Conservation (phyloP, 2,113 vertebrate species). For the Bubo bubo region DNA sequence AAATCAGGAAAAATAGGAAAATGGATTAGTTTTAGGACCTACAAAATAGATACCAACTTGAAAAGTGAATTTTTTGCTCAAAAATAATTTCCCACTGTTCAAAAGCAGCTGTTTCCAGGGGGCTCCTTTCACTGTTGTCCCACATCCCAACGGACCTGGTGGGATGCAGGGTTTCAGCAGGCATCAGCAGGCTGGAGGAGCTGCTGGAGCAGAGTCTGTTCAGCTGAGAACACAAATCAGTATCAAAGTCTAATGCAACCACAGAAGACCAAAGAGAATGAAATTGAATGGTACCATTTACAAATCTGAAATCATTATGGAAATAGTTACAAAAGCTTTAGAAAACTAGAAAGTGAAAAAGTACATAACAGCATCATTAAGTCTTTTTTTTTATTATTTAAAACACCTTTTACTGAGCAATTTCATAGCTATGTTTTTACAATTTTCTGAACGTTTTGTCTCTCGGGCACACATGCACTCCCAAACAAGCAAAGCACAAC, state of each 20-base stretch:
- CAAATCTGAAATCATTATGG: not conserved
- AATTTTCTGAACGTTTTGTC: accelerated
- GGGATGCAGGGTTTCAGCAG: not conserved
- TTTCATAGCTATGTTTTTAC: not conserved
- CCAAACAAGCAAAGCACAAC: not conserved
- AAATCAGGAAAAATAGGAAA: not conserved
- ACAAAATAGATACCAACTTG: not conserved
- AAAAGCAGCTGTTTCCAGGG: not conserved
- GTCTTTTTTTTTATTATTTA: not conserved
- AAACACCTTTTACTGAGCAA: not conserved
- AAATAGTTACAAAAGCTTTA: not conserved
- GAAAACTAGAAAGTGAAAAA: not conserved
- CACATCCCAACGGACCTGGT: not conserved
- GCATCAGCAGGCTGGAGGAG: not conserved
- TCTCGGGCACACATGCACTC: accelerated
- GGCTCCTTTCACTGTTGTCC: not conserved
- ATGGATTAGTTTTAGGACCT: not conserved
- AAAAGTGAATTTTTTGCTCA: not conserved
- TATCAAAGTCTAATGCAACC: not conserved
- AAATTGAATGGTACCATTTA: not conserved
- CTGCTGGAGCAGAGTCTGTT: not conserved
- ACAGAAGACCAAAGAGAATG: not conserved
- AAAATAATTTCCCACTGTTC: not conserved
- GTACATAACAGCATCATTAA: not conserved
- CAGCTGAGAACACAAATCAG: not conserved